Evolutionary conservation across 2,888 invertebrate species (phyloP).

Genomic region (Troides aeacus): DNA sequence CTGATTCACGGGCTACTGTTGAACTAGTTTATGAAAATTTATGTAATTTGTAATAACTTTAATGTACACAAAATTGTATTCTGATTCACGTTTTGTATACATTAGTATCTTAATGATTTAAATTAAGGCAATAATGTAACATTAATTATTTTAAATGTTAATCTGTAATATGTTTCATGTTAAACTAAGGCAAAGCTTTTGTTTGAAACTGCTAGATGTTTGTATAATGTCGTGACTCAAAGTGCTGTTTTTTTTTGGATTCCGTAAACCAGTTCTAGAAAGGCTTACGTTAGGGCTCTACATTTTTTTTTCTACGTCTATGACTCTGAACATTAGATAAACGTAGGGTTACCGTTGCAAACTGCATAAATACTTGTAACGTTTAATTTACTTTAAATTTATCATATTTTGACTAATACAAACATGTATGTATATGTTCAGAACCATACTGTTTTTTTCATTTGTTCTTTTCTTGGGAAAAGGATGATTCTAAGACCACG

Average conservation of each 20-base stretch:
- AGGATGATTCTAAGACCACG: no score
- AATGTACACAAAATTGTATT: neutral
- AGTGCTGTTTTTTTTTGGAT: slow-evolving; percentile 3
- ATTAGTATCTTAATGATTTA: no score
- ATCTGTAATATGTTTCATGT: neutral
- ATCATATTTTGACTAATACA: no score
- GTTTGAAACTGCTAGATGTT: slow-evolving; percentile 1
- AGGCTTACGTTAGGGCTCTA: slow-evolving; percentile 4
- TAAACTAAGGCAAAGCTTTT: neutral
- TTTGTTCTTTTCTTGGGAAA: no score
- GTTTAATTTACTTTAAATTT: no score
- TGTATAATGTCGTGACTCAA: neutral
- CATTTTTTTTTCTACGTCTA: slow-evolving; percentile 7
- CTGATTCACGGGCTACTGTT: slow-evolving; percentile 12
- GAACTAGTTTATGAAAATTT: slow-evolving; percentile 22
- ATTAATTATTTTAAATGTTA: no score
- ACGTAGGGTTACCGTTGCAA: neutral
- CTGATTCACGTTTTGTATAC: no score
- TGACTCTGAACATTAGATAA: neutral
- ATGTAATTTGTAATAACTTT: slow-evolving; percentile 12
- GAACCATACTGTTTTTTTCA: no score
- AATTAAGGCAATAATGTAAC: no score
- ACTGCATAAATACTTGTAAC: neutral
- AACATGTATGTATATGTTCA: no score
- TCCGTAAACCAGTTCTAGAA: slow-evolving; percentile 9